Evolutionary conservation across 2,888 invertebrate species (phyloP), one percentile per base, ranked within the genome.

Genomic region (Saturnia japonica): DNA sequence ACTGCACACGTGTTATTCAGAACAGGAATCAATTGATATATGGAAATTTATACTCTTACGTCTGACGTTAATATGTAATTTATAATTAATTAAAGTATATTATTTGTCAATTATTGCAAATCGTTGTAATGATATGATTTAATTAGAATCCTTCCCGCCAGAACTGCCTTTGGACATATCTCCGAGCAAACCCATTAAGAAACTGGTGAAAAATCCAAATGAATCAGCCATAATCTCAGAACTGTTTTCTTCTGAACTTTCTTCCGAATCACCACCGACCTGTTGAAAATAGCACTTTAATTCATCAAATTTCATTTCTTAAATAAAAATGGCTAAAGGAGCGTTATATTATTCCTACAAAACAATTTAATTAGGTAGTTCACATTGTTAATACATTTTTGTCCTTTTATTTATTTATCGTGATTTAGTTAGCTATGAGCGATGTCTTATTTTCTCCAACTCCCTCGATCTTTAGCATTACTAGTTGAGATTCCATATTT

Each of bases 141-240:
- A 60, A 11, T 60, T 28, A 60, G 82, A 79, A 1, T 80, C 83
- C 74, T 87, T 86, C 62, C 89, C 85, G 1, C 81, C 83, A 0
- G 91, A 91, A 74, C 91, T 92, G 19, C 85, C 83, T 74, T 91
- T 91, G 0, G 92, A 92, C 93, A 93, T 93, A 66, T 93, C 91
- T 72, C 93, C 94, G 0, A 91, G 85, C 0, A 93, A 76, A 0
- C 84, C 84, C 86, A 88, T 88, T 1, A 94, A 74, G 11, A 93
- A 80, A 74, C 92, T 92, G 7, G 77, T 69, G 57, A 92, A 74
- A 78, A 94, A 94, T 43, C 91, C 91, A 0, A 85, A 84, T 0
- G 93, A 93, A 73, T 94, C 94, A 0, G 88, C 75, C 88, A 85
- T 88, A 42, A 76, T 81, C 74, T 83, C 88, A 68, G 84, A 72